Conservation (phyloP, 2,888 invertebrate species). For the Ecdyonurus torrentis region DNA sequence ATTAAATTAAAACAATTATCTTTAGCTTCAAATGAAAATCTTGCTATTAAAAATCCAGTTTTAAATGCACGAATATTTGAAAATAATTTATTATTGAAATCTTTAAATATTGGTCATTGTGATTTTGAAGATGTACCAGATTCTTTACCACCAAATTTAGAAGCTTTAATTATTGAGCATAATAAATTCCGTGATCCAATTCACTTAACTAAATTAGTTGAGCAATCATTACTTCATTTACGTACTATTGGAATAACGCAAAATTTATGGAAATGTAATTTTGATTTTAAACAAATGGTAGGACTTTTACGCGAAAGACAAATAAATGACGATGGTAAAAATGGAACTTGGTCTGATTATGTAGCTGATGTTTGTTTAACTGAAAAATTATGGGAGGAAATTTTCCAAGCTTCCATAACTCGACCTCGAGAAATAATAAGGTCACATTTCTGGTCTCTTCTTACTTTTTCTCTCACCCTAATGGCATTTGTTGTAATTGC, state of each 20-base stretch:
- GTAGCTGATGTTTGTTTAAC: neutral
- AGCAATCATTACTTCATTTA: neutral
- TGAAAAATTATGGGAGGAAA: neutral
- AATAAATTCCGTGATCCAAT: neutral
- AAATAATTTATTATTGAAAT: slow-evolving; percentile 1
- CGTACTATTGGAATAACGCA: neutral
- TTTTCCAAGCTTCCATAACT: neutral
- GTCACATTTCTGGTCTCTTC: slow-evolving; percentile 1
- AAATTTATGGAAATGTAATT: slow-evolving; percentile 1
- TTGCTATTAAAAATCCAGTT: too few species aligned
- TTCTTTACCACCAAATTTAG: neutral
- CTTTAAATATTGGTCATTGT: neutral
- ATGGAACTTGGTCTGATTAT: neutral
- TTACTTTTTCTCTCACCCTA: neutral
- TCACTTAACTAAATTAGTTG: neutral
- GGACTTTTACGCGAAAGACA: neutral
- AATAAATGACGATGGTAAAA: neutral
- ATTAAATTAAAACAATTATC: neutral
- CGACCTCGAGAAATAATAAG: neutral
- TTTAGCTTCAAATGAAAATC: neutral
- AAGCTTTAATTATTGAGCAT: neutral
- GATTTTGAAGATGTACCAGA: neutral
- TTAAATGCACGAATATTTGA: neutral
- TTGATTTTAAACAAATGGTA: neutral
- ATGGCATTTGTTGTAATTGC: neutral